Evolutionary conservation across 2,888 invertebrate species (phyloP), one percentile per base, ranked within the genome.

Genomic region (Calameuta pallipes): DNA sequence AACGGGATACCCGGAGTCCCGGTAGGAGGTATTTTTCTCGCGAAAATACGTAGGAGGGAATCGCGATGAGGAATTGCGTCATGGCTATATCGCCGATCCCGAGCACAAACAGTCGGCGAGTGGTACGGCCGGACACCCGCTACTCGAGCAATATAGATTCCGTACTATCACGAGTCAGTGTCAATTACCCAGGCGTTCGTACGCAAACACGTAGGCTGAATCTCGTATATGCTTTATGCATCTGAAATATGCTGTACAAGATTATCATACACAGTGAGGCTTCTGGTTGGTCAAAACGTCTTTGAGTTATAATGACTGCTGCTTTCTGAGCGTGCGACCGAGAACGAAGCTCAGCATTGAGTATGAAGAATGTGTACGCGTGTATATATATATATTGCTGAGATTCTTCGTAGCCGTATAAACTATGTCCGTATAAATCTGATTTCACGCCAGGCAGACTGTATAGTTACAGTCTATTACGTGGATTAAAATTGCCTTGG

Each of bases 31-130:
- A 15, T 41, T 41, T 23, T 41, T 13, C 37, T 37, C 13, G 37
- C 1, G 1, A 41, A 41, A 41, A 23, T 41, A 41, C 41, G 41
- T 41, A 41, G 41, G 41, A 41, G 41, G 41, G 41, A 41, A 41
- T 41, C 9, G 41, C 77, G 79, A 75, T 76, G 71, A 78, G 69
- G 79, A 80, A 81, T 81, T 81, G 80, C 83, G 81, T 83, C 83
- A 83, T 76, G 78, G 78, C 81, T 80, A 80, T 82, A 81, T 80
- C 79, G 81, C 76, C 33, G 83, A 80, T 80, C 79, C 80, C 79
- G 76, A 75, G 75, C 71, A 70, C 30, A 70, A 30, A 70, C 33
- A 75, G 75, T 69, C 77, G 80, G 82, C 76, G 83, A 81, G 35
- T 83, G 81, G 82, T 82, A 80, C 81, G 75, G 74, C 70, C 82